Base-by-base conservation (phyloP, 2,888 invertebrate genomes). In the Drosophila kanekoi region DNA sequence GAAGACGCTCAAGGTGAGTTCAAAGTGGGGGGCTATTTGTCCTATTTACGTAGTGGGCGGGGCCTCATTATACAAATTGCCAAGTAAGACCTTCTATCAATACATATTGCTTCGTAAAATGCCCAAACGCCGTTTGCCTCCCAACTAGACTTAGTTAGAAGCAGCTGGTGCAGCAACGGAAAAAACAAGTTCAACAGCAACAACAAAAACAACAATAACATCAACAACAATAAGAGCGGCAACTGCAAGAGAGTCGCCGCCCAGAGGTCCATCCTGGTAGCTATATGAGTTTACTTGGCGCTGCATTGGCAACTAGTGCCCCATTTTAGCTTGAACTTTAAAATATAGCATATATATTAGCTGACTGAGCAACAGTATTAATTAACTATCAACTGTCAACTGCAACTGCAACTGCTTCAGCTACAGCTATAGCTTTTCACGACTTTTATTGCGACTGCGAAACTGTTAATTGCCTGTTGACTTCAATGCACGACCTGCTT, bases 1-100 rank as follows among this genome's bases (percentile, higher is more conserved):
- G 92, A 97, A 97, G 93, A 97, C 97, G 11, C 93, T 98, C 87
- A 95, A 93, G 91, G 91, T 93, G 80, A 90, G 89, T 85, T 51
- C 43, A 13, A 40, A 62, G 23, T 45, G 60, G 32, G 53, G 28
- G 13, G 56, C 51, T 38, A 44, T 57, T 51, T 38, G 40, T 11
- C 9, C 32, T 41, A 53, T 41, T 54, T 28, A n/a, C 37, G 10
- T 62, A 3, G 44, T 32, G 45, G 41, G 38, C 3, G 37, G 51
- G 33, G 18, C 1, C 23, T 38, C 14, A 47, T 57, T 43, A 48
- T 72, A 43, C 33, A 44, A 23, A 54, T 53, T 47, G 60, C 32
- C 43, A 59, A 57, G 53, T 54, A 62, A 66, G 67, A 40, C 38
- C 66, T 66, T 43, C 73, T 62, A 78, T 73, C 79, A 63, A 73